Conservation (phyloP, 2,797 vertebrate genomes). For the Lepilemur septentrionalis region DNA sequence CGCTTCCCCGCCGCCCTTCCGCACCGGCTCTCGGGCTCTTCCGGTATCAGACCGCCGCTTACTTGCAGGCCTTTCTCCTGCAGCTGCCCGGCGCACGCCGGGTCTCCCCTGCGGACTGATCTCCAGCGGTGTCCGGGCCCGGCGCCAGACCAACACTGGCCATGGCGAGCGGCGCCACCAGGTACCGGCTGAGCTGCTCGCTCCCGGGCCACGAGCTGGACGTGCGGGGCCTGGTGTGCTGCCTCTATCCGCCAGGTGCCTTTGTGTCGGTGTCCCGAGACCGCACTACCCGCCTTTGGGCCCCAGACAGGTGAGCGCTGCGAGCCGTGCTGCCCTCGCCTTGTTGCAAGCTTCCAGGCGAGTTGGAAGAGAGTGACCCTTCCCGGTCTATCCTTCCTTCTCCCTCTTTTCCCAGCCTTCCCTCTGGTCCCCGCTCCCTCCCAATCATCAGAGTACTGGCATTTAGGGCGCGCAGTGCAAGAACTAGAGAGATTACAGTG, state of each 20-base stretch:
- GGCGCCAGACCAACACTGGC: not conserved
- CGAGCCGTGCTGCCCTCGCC: not conserved
- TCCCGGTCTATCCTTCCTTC: rapidly evolving
- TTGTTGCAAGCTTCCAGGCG: not conserved
- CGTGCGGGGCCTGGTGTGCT: constrained; percentile 90
- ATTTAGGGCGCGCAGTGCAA: not conserved
- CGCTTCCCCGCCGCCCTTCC: not conserved
- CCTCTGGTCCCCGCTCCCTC: no score
- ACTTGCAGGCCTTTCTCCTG: not conserved
- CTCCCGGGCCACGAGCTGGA: constrained; percentile 95
- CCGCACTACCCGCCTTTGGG: constrained; percentile 95
- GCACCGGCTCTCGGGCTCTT: constrained; percentile 43
- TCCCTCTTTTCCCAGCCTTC: not conserved
- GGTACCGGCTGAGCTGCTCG: constrained; percentile 93
- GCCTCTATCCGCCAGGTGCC: constrained; percentile 88
- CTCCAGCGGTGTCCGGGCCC: not conserved
- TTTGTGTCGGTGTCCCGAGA: constrained; percentile 98
- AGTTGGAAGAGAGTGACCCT: not conserved
- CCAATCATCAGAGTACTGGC: not conserved
- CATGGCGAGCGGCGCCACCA: constrained; percentile 80
- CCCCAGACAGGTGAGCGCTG: constrained; percentile 90
- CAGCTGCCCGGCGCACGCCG: not conserved
- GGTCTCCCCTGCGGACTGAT: not conserved
- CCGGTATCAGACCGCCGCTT: not conserved
- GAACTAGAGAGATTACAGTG: not conserved